These are phyloP conservation scores for Lutjanus erythropterus DNA, from an alignment of 2,113 vertebrate species.

Conservation along the genomic window DNA sequence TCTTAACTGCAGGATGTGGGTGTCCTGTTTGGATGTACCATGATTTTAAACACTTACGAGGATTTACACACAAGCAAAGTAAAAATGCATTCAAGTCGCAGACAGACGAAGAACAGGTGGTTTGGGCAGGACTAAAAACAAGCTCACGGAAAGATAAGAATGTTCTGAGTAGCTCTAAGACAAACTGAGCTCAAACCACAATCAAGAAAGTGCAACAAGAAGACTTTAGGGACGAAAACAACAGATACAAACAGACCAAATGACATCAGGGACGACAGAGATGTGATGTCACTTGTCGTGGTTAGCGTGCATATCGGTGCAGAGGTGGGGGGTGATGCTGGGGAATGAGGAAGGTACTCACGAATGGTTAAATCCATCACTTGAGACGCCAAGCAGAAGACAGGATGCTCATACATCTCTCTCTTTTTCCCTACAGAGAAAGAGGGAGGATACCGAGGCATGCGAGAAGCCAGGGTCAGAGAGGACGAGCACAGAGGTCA, in stretches of 20 bases:
- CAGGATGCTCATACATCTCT: constrained; percentile 99
- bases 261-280: constrained; percentile 87
- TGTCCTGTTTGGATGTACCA: constrained; percentile 82
- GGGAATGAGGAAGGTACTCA: constrained; percentile 97
- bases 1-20: constrained; percentile 71
- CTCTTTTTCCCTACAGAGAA: constrained; percentile 99
- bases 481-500: constrained; percentile 84
- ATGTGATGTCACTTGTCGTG: constrained; percentile 28
- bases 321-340: constrained; percentile 33
- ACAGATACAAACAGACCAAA: constrained; percentile 90
- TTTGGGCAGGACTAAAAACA: constrained; percentile 54
- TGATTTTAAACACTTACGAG: constrained; percentile 85
- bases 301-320: constrained; percentile 85
- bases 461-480: constrained; percentile 98
- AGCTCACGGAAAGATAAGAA: constrained; percentile 84
- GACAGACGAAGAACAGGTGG: constrained; percentile 86
- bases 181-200: constrained; percentile 63
- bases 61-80: constrained; percentile 98
- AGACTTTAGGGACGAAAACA: constrained; percentile 89
- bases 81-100: constrained; percentile 99
- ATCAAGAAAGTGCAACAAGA: constrained; percentile 74
- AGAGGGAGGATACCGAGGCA: constrained; percentile 93
- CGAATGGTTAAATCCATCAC: constrained; percentile 99
- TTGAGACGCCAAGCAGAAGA: constrained; percentile 99
- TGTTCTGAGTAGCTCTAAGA: background rate